These are phyloP conservation scores for Phymanthus crucifer DNA, from an alignment of 92 coral and sea anemone species.

Conservation along the genomic window DNA sequence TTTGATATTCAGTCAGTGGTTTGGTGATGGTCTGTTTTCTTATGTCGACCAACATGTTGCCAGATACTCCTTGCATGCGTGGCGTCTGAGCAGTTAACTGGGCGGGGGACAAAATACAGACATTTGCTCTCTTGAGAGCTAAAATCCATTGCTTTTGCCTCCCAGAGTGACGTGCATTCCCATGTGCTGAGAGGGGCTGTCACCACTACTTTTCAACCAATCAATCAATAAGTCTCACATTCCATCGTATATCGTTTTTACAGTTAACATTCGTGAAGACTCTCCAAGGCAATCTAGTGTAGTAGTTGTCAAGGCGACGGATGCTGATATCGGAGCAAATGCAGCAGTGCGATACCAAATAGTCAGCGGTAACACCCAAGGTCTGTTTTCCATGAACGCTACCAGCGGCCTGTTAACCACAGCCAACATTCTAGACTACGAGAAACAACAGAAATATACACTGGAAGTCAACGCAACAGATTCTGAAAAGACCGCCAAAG, in stretches of 20 bases:
- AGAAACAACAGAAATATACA: slow-evolving; percentile 33
- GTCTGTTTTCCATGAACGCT: slow-evolving; percentile 63
- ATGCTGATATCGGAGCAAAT: slow-evolving; percentile 68
- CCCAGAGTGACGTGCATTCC: no score
- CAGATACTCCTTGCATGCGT: no score
- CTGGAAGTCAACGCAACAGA: slow-evolving; percentile 76
- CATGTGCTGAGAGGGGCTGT: background rate
- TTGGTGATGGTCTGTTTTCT: no score
- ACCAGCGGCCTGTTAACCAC: slow-evolving; percentile 58
- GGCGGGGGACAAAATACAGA: no score
- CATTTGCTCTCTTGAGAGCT: no score
- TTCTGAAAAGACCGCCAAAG: slow-evolving; percentile 25
- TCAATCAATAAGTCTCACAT: background rate
- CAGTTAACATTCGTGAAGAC: slow-evolving; percentile 73
- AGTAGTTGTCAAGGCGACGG: slow-evolving; percentile 66
- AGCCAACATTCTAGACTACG: slow-evolving; percentile 67
- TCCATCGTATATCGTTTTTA: background rate
- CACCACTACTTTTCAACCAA: background rate
- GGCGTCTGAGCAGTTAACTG: no score
- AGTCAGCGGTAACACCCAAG: slow-evolving; percentile 59
- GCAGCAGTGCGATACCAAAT: slow-evolving; percentile 69
- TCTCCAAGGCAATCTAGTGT: slow-evolving; percentile 40
- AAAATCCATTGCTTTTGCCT: no score
- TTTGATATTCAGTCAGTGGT: no score
- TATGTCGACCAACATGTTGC: no score